These are phyloP conservation scores for Cyclina sinensis DNA, from an alignment of 1,140 invertebrate species.

Conservation along the genomic window DNA sequence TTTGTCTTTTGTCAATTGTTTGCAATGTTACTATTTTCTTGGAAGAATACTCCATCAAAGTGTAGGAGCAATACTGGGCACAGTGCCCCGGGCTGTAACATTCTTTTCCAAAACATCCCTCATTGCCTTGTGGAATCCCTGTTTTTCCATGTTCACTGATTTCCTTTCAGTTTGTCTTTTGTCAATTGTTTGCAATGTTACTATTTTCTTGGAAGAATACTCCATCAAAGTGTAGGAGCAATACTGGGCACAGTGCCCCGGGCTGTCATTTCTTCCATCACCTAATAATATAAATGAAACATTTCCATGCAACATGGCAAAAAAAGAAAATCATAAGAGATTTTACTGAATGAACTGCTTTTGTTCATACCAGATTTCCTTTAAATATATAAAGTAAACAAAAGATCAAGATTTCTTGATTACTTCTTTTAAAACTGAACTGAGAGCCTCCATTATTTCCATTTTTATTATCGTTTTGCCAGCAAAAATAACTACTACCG, in stretches of 20 bases:
- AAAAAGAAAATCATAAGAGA: too few relatives aligned
- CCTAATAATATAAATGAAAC: too few relatives aligned
- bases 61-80: conserved; percentile 52
- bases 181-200: conserved; percentile 46
- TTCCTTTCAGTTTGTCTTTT: conserved; percentile 53
- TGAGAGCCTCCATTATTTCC: too few relatives aligned
- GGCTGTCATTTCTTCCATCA: conserved; percentile 42
- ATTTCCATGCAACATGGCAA: too few relatives aligned
- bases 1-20: conserved; percentile 23
- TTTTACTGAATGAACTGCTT: too few relatives aligned
- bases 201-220: conserved; percentile 54
- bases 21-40: conserved; percentile 4
- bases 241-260: too few relatives aligned
- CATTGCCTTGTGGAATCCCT: neutral
- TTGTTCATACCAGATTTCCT: too few relatives aligned
- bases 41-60: conserved; percentile 45
- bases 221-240: conserved; percentile 68
- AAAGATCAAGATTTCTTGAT: neutral
- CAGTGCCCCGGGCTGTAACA: too few relatives aligned
- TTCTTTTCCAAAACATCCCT: too few relatives aligned
- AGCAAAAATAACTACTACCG: too few relatives aligned
- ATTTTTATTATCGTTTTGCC: neutral
- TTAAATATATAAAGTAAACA: neutral
- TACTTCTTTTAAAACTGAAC: neutral
- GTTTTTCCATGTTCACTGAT: conserved; percentile 56